A percentile compares a stretch with the other conserved stretches of the same genome.
Conservation (phyloP, 2,797 vertebrate species). For the Coregonus sp. region DNA sequence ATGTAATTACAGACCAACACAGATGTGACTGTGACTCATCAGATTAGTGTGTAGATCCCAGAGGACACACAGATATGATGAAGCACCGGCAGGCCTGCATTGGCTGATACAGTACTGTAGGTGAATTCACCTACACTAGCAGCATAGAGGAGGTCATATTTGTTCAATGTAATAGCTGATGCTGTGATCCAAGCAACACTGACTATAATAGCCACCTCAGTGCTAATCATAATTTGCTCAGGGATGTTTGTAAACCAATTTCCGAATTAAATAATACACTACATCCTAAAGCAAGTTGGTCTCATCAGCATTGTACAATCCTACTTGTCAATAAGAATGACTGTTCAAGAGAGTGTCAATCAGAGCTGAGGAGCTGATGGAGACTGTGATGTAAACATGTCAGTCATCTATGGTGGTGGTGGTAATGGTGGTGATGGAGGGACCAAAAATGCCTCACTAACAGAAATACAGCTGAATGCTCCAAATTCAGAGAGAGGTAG, state of each 20-base stretch:
- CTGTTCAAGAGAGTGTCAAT: not conserved
- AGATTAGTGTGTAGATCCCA: not conserved
- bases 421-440: not conserved
- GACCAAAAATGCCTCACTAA: constrained; percentile 8
- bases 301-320: not conserved
- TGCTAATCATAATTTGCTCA: no score
- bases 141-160: not conserved
- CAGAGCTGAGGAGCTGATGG: not conserved
- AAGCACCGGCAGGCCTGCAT: not conserved
- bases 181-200: no score
- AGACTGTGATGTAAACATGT: not conserved
- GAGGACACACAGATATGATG: not conserved
- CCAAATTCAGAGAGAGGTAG: not conserved
- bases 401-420: not conserved
- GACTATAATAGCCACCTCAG: no score
- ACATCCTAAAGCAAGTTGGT: not conserved
- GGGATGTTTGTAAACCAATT: not conserved
- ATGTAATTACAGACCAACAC: constrained; percentile 1
- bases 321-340: not conserved
- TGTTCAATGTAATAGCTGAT: not conserved
- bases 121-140: constrained; percentile 5
- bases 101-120: not conserved
- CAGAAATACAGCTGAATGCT: constrained; percentile 16
- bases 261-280: not conserved
- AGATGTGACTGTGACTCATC: not conserved